These are phyloP conservation scores for Eumacrocentrus americanus DNA, from an alignment of 2,888 invertebrate species.

Conservation along the genomic window DNA sequence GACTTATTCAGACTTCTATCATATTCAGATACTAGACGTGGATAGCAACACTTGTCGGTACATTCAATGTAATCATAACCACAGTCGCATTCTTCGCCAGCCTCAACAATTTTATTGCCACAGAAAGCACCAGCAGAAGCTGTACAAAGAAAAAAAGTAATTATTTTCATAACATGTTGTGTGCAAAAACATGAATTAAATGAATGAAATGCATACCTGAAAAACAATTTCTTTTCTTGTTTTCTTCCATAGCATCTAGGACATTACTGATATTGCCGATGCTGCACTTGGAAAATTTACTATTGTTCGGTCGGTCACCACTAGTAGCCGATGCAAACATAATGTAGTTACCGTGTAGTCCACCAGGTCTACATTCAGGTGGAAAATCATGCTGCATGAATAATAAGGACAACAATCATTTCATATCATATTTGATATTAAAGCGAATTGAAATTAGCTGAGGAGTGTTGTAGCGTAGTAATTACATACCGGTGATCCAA, in stretches of 20 bases:
- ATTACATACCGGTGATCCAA: constrained; percentile 88
- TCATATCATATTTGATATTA: background rate
- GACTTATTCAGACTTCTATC: constrained; percentile 73
- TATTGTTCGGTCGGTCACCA: constrained; percentile 97
- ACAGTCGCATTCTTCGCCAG: constrained; percentile 97
- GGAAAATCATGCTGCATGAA: constrained; percentile 88
- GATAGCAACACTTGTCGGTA: constrained; percentile 92
- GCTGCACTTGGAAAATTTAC: constrained; percentile 94
- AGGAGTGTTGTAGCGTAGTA: background rate
- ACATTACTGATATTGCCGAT: constrained; percentile 94
- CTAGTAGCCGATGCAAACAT: constrained; percentile 99
- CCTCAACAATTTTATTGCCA: constrained; percentile 98
- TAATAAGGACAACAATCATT: constrained; percentile 9
- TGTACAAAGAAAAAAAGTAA: constrained; percentile 36
- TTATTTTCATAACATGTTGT: background rate
- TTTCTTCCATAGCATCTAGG: constrained; percentile 88
- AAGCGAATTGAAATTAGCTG: background rate
- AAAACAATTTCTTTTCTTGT: constrained; percentile 92
- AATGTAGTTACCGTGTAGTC: constrained; percentile 94
- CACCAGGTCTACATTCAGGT: constrained; percentile 87
- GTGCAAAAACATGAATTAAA: too few relatives aligned
- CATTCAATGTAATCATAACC: constrained; percentile 94
- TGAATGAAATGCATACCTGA: constrained; percentile 66
- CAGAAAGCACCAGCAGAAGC: constrained; percentile 95
- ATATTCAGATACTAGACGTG: constrained; percentile 74